Base-by-base conservation (phyloP, 2,888 invertebrate species). In the Lithophane semibrunnea region DNA sequence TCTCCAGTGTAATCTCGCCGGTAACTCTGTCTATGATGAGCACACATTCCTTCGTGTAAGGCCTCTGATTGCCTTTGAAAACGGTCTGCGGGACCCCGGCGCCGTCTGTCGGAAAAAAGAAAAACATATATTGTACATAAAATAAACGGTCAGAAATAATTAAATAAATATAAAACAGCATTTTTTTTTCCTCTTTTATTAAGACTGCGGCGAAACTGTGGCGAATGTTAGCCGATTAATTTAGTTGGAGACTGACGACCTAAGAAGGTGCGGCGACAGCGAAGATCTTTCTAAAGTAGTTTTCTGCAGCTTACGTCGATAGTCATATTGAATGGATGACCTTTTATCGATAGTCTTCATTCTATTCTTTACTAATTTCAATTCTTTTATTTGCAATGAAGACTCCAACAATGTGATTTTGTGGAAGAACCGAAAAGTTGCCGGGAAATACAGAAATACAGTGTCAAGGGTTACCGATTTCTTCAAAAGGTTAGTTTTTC, bases 41-140 rank as follows among this genome's bases (percentile, higher is more conserved):
- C 83, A 99, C 98, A 96, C 99, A 99, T 97, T 99, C 99, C 94
- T 99, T 99, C 83, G 98, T 98, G 94, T 98, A 98, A 73, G 99
- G 98, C 92, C 98, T 97, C 93, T 99, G 99, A 91, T 98, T 99
- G 83, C 99, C 99, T 97, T 99, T 99, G 95, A 99, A 99, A 89
- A 99, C 98, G 77, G 99, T 99, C 92, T 99, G 98, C 78, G 98
- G 98, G 82, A 98, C 98, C 70, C 99, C 99, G 86, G 99, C 98
- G 86, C 99, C 99, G 96, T 99, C 99, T 98, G 91, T 60, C 49
- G 72, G 68, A 10, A 73, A 18, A 85, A 78, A 75, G 7, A 2
- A 24, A 18, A 1, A 29, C 1, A 18, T 72, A 10, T 44, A 29
- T 44, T 64, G 2, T 24, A 49, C 0, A 24, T 21, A 49, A 13